phyloP scores from a whole-genome alignment of 2,888 invertebrate species.

The Abscondita cerata region DNA sequence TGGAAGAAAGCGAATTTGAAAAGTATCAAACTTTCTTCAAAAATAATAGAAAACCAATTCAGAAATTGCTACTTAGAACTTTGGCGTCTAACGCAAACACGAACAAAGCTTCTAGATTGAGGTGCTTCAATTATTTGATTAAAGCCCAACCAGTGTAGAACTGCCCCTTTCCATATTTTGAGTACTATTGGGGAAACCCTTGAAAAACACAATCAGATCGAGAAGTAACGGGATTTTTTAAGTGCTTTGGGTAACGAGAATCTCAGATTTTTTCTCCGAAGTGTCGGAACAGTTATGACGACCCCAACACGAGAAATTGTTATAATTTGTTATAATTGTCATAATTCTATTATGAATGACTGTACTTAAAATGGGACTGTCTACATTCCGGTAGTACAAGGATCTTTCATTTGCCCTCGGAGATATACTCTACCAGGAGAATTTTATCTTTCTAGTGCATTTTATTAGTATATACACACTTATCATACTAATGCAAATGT shows the following conservation, averaged over 20 bases:
- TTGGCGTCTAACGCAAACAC: slow-evolving; percentile 71
- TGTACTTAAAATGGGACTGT: too few relatives aligned
- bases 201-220: slow-evolving; percentile 61
- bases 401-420: too few relatives aligned
- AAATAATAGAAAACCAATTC: slow-evolving; percentile 68
- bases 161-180: slow-evolving; percentile 78
- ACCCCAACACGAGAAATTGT: slow-evolving; percentile 76
- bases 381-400: too few relatives aligned
- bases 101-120: slow-evolving; percentile 67
- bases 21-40: slow-evolving; percentile 71
- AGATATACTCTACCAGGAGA: too few relatives aligned
- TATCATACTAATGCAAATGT: too few relatives aligned
- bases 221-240: slow-evolving; percentile 46
- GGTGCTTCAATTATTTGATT: slow-evolving; percentile 66
- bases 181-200: slow-evolving; percentile 74
- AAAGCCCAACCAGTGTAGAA: slow-evolving; percentile 72
- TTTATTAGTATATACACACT: too few relatives aligned
- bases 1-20: slow-evolving; percentile 71
- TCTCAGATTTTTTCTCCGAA: slow-evolving; percentile 69
- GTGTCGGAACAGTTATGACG: slow-evolving; percentile 65
- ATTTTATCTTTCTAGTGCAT: too few relatives aligned
- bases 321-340: slow-evolving; percentile 66
- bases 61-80: slow-evolving; percentile 68
- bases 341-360: too few relatives aligned
- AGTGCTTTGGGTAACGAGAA: slow-evolving; percentile 67